Evolutionary conservation across 2,113 vertebrate species (phyloP).

Genomic region (Triplophysa rosa): DNA sequence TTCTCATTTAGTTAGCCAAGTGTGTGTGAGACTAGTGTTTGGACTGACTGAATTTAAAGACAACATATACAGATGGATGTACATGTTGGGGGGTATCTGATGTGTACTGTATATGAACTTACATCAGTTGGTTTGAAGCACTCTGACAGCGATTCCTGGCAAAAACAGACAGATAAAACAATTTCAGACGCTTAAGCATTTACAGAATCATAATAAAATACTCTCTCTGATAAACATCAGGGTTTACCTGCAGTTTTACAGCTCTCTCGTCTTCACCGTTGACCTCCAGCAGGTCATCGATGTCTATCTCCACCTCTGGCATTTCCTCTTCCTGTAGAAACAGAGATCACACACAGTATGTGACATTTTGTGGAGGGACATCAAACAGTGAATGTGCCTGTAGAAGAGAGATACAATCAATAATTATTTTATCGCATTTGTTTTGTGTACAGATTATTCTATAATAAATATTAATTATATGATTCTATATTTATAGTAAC

Average conservation of each 20-base stretch:
- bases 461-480: too few species aligned
- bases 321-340: slow-evolving; percentile 92
- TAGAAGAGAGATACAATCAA: not conserved
- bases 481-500: not conserved
- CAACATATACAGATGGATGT: not conserved
- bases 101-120: slow-evolving; percentile 58
- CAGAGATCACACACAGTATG: not conserved
- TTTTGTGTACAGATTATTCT: too few species aligned
- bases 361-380: slow-evolving; percentile 33
- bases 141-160: slow-evolving; percentile 84
- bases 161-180: slow-evolving; percentile 15
- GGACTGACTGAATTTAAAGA: not conserved
- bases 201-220: not conserved
- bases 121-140: slow-evolving; percentile 91
- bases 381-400: not conserved
- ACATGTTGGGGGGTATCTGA: not conserved
- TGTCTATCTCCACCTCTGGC: slow-evolving; percentile 98
- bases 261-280: slow-evolving; percentile 91
- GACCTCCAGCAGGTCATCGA: slow-evolving; percentile 93
- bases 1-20: too few species aligned
- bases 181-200: not conserved
- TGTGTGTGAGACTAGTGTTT: not conserved
- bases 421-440: not conserved
- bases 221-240: not conserved
- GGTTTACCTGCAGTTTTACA: slow-evolving; percentile 86